Conservation (phyloP, 2,888 invertebrate genomes). For the Lasioglossum marginatum region DNA sequence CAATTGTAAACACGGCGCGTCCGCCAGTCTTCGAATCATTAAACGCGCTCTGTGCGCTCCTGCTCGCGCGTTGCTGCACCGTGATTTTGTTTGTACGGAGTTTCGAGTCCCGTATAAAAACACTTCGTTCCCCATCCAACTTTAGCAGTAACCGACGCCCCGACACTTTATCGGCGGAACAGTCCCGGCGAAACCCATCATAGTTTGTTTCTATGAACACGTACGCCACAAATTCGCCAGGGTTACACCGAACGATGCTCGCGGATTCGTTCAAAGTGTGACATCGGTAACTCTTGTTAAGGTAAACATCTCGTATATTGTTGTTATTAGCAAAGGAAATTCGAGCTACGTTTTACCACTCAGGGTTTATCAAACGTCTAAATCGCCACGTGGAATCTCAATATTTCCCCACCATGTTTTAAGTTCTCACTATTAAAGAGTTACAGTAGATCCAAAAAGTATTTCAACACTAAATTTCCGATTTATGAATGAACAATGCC, state of each 20-base stretch:
- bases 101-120: constrained; percentile 3
- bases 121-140: background rate
- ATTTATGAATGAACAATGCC: no score
- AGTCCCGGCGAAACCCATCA: background rate
- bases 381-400: background rate
- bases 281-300: background rate
- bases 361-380: background rate
- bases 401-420: no score
- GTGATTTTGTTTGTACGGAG: constrained; percentile 6
- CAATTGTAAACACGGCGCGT: constrained; percentile 56
- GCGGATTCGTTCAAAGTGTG: background rate
- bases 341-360: background rate
- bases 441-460: no score
- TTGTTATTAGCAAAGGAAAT: background rate
- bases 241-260: background rate
- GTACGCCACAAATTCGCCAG: background rate
- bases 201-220: background rate
- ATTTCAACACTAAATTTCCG: no score
- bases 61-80: constrained; percentile 2
- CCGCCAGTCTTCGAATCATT: constrained; percentile 8
- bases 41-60: background rate
- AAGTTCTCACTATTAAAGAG: no score
- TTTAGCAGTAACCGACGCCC: background rate
- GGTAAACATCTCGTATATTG: background rate
- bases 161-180: background rate